Conservation (phyloP, 1,140 invertebrate genomes). For the Aphaenogaster floridana region DNA sequence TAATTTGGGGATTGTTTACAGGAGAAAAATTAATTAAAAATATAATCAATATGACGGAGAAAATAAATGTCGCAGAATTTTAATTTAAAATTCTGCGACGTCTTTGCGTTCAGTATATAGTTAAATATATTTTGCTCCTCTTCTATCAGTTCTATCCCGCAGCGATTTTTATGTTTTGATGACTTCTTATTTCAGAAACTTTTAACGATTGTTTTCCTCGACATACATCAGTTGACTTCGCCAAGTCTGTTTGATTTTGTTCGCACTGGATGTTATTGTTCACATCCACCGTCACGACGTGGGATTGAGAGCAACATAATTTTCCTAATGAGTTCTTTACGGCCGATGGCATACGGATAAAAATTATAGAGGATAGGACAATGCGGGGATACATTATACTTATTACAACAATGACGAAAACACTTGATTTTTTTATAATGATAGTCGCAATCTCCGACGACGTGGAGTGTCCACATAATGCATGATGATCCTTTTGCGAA, state of each 20-base stretch:
- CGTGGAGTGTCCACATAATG: background rate
- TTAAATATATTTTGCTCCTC: background rate
- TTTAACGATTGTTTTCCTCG: background rate
- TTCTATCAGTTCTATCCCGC: background rate
- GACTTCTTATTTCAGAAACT: background rate
- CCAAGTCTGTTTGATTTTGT: no score
- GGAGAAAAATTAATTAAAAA: background rate
- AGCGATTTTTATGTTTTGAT: conserved; percentile 9
- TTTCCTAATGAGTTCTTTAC: conserved; percentile 10
- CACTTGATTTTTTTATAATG: conserved; percentile 9
- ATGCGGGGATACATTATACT: conserved; percentile 16
- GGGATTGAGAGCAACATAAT: conserved; percentile 49
- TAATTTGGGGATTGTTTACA: background rate
- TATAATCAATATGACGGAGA: background rate
- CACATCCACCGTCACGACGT: background rate
- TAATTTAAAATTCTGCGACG: background rate
- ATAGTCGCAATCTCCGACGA: background rate
- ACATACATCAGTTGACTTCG: background rate
- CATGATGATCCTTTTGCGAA: conserved; percentile 33
- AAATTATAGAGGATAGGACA: conserved; percentile 27
- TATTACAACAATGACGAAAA: conserved; percentile 14
- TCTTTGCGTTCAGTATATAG: background rate
- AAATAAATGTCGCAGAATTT: background rate
- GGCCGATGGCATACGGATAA: background rate
- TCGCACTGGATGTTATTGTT: background rate